phyloP scores from a whole-genome alignment of 2,113 vertebrate species.

The Cromileptes altivelis region DNA sequence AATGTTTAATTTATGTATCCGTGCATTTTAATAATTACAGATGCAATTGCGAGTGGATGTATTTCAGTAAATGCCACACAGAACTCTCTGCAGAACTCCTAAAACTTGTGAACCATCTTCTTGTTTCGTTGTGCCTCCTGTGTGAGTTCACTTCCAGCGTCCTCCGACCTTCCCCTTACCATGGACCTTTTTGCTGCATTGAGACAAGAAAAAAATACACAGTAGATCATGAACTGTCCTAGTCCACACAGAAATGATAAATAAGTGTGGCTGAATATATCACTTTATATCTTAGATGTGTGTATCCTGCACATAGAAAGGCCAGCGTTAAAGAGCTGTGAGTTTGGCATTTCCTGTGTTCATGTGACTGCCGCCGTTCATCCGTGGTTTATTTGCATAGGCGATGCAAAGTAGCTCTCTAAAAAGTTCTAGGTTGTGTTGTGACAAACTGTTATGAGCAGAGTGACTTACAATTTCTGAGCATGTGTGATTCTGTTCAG shows the following conservation, averaged over 20 bases:
- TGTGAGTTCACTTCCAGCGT: constrained; percentile 78
- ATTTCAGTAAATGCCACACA: constrained; percentile 26
- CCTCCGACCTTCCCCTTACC: constrained; percentile 83
- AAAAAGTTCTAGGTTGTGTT: neutral
- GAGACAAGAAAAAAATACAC: constrained; percentile 27
- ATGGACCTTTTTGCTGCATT: constrained; percentile 79
- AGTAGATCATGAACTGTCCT: neutral
- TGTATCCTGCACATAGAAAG: constrained; percentile 1
- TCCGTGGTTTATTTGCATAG: constrained; percentile 38
- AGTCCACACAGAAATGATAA: neutral
- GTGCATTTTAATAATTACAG: constrained; percentile 41
- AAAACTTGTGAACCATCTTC: neutral
- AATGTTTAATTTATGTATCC: neutral
- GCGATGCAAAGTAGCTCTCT: neutral
- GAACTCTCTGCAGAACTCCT: constrained; percentile 12
- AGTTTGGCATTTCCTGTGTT: neutral
- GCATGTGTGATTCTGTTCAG: constrained; percentile 87
- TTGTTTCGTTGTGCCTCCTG: neutral
- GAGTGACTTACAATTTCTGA: constrained; percentile 86
- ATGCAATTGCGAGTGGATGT: neutral
- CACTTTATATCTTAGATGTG: neutral
- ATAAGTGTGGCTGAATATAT: neutral
- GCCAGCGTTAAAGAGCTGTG: neutral
- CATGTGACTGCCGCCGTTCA: neutral
- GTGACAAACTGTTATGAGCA: neutral